phyloP scores from a whole-genome alignment of 2,797 vertebrate species.

The Molothrus ater region DNA sequence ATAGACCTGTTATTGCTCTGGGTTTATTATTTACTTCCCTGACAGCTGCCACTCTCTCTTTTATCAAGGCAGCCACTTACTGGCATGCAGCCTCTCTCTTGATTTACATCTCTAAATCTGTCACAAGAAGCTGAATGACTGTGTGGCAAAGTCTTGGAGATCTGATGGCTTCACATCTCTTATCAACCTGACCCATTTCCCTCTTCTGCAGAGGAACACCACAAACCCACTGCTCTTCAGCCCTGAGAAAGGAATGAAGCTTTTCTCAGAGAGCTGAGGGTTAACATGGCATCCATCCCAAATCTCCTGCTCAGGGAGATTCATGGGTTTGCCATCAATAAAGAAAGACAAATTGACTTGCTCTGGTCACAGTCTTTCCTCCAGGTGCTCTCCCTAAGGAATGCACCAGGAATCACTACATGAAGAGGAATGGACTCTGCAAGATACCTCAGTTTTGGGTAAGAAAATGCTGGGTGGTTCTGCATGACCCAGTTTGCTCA shows the following conservation, averaged over 20 bases:
- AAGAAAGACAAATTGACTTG: neutral
- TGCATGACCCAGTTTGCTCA: neutral
- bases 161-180: neutral
- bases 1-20: neutral
- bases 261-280: neutral
- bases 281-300: neutral
- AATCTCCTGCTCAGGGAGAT: neutral
- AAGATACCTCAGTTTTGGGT: neutral
- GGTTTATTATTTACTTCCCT: neutral
- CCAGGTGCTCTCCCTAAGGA: neutral
- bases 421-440: neutral
- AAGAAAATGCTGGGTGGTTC: neutral
- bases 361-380: neutral
- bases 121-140: neutral
- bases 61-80: neutral
- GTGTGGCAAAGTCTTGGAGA: neutral
- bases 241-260: neutral
- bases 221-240: neutral
- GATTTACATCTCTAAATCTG: constrained; percentile 8
- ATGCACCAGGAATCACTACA: neutral
- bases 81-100: neutral
- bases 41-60: neutral
- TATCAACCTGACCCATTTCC: neutral
- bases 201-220: neutral
- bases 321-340: neutral